These are phyloP conservation scores for Eutrigla gurnardus DNA, from an alignment of 2,797 vertebrate species.

Conservation along the genomic window DNA sequence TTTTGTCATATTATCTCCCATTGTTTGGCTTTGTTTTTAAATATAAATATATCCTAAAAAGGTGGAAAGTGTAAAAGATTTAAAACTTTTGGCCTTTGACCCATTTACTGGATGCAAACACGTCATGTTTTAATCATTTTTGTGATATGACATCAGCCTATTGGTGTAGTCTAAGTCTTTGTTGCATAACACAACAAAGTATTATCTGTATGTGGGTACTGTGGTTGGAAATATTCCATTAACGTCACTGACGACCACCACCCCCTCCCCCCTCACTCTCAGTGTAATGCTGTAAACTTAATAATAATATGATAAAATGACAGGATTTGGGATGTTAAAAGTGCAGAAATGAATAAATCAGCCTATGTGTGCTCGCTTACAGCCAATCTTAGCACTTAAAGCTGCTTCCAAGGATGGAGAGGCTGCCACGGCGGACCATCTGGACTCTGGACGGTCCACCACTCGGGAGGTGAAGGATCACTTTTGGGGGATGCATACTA, in stretches of 20 bases:
- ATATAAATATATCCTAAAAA: too few species aligned
- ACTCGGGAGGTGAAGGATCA: conserved; percentile 42
- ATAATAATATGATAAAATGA: not conserved
- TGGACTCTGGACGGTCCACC: conserved; percentile 42
- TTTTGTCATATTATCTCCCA: too few species aligned
- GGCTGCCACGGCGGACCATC: conserved; percentile 52
- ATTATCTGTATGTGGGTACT: conserved; percentile 48
- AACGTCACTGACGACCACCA: not conserved
- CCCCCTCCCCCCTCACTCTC: too few species aligned
- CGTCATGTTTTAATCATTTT: conserved; percentile 4
- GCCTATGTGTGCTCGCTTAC: conserved; percentile 3
- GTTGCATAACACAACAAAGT: conserved; percentile 62
- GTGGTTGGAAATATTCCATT: not conserved
- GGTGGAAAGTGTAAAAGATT: too few species aligned
- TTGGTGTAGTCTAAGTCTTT: conserved; percentile 13
- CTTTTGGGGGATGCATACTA: conserved; percentile 47
- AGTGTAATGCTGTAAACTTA: conserved; percentile 6
- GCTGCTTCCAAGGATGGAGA: conserved; percentile 35
- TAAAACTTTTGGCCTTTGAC: conserved; percentile 18
- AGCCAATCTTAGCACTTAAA: conserved; percentile 21
- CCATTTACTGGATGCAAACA: conserved; percentile 7
- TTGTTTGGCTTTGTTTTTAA: too few species aligned
- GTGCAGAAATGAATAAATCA: not conserved
- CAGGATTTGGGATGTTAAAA: conserved; percentile 3
- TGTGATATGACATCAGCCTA: conserved; percentile 23